These are phyloP conservation scores for Arrhopalites spinosus DNA, from an alignment of 2,888 invertebrate species.

Conservation along the genomic window DNA sequence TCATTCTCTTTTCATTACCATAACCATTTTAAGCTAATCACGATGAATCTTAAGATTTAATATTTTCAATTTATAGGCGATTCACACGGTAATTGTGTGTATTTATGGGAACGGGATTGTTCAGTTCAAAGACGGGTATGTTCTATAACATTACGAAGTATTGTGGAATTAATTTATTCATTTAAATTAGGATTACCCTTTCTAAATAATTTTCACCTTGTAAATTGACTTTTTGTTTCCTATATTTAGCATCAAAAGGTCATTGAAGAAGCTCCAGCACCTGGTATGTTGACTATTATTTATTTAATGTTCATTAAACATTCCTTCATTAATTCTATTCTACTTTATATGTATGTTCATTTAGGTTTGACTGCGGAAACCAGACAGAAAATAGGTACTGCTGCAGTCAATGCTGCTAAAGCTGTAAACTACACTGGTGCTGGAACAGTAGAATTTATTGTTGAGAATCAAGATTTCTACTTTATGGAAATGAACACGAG, in stretches of 20 bases:
- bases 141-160: too few species aligned
- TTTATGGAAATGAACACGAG: conserved; percentile 99
- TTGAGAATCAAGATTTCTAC: conserved; percentile 90
- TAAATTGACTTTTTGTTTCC: too few species aligned
- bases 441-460: conserved; percentile 97
- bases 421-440: conserved; percentile 98
- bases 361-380: conserved; percentile 75
- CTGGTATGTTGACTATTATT: conserved; percentile 58
- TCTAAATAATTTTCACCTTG: too few species aligned
- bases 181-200: too few species aligned
- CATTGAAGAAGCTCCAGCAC: conserved; percentile 95
- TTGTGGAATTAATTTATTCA: too few species aligned
- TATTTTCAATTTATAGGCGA: conserved; percentile 65
- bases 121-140: conserved; percentile 99
- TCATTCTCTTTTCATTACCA: too few species aligned
- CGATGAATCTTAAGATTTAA: too few species aligned
- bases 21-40: too few species aligned
- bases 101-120: conserved; percentile 96
- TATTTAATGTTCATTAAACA: too few species aligned
- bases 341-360: too few species aligned
- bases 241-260: conserved; percentile 99
- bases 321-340: too few species aligned
- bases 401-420: conserved; percentile 90
- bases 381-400: conserved; percentile 77
- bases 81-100: conserved; percentile 86